phyloP scores from a whole-genome alignment of 2,888 invertebrate genomes.

The Leptopilina drosophilae region DNA sequence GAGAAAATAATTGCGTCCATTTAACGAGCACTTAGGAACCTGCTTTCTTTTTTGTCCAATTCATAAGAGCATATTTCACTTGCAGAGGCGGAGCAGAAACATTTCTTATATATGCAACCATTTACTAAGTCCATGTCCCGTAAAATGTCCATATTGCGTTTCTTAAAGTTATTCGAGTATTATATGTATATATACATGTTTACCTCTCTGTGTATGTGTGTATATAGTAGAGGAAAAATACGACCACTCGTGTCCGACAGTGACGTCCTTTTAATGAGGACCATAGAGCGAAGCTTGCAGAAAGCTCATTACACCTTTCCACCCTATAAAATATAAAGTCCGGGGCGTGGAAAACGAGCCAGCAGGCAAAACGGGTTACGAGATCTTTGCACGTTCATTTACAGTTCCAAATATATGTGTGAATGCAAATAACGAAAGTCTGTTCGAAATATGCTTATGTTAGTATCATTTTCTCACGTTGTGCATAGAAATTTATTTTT shows the following conservation, averaged over 20 bases:
- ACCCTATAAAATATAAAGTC: conserved; percentile 56
- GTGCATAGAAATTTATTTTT: background rate
- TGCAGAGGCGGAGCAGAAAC: conserved; percentile 30
- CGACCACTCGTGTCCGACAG: conserved; percentile 36
- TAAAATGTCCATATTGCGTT: conserved; percentile 30
- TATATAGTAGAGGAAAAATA: conserved; percentile 25
- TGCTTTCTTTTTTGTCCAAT: conserved; percentile 2
- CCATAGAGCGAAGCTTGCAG: conserved; percentile 54
- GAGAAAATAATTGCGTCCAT: conserved; percentile 26
- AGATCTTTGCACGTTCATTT: conserved; percentile 48
- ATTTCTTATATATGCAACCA: conserved; percentile 23
- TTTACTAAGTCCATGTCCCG: conserved; percentile 35
- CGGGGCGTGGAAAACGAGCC: conserved; percentile 49
- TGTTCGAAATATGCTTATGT: conserved; percentile 31
- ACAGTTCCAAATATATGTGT: conserved; percentile 41
- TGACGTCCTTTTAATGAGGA: conserved; percentile 61
- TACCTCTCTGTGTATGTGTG: background rate
- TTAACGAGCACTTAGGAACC: conserved; percentile 20
- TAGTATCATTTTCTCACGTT: conserved; percentile 16
- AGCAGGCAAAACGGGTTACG: conserved; percentile 43
- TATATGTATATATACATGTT: too few relatives aligned
- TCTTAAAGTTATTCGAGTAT: conserved; percentile 19
- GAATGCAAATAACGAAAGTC: conserved; percentile 21
- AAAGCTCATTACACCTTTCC: conserved; percentile 62
- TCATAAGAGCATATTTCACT: conserved; percentile 37